Conservation (phyloP, 2,888 invertebrate species). For the Anticlea derivata region DNA sequence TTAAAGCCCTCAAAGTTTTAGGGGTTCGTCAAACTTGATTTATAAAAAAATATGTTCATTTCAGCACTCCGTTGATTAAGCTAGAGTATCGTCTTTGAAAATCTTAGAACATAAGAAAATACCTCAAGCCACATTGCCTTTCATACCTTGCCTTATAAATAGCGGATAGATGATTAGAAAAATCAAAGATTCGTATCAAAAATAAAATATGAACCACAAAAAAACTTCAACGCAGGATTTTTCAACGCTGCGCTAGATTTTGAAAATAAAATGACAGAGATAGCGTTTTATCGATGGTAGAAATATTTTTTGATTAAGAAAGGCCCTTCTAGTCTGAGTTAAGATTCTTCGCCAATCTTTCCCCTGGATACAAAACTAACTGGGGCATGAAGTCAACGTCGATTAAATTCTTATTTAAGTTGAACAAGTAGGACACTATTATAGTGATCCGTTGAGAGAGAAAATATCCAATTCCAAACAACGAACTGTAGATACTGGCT, state of each 20-base stretch:
- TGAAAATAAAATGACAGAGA: too few relatives aligned
- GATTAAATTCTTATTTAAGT: background rate
- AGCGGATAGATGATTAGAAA: background rate
- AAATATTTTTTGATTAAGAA: too few relatives aligned
- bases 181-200: conserved; percentile 1
- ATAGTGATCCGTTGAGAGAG: conserved; percentile 14
- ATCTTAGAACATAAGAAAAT: conserved; percentile 8
- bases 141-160: conserved; percentile 12
- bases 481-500: conserved; percentile 15
- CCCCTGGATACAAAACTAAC: background rate
- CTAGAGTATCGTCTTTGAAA: too few relatives aligned
- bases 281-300: too few relatives aligned
- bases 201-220: too few relatives aligned
- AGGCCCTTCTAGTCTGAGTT: too few relatives aligned
- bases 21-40: too few relatives aligned
- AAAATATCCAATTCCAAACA: conserved; percentile 5
- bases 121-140: conserved; percentile 18
- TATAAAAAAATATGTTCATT: too few relatives aligned
- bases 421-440: background rate
- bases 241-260: too few relatives aligned
- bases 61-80: background rate
- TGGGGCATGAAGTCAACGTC: background rate
- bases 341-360: too few relatives aligned
- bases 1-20: too few relatives aligned
- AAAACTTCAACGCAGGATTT: too few relatives aligned